Base-by-base conservation (phyloP, 1,140 invertebrate genomes). In the Camponotus pennsylvanicus region DNA sequence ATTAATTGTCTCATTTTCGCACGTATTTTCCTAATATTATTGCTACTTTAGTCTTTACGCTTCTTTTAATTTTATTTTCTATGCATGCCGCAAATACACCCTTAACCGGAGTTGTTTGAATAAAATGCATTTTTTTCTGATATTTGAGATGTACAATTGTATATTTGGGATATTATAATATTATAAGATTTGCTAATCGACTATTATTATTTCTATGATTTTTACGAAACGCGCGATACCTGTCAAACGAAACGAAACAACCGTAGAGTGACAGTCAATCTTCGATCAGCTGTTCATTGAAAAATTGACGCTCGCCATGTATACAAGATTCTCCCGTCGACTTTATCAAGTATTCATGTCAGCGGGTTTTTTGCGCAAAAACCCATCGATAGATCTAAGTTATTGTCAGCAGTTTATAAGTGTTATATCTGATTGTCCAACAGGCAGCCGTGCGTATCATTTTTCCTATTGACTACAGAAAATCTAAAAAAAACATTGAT, bases 261-360 rank as follows among this genome's bases (percentile, higher is more conserved):
- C 27, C 27, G 27, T 27, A 27, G 27, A 27, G 27, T 27, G 27
- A 27, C 27, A 27, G 27, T 27, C 27, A 27, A 27, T 27, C 27
- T 8, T 42, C 40, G 45, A 15, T 49, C 13, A 15, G 45, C 11
- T 49, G 45, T 49, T 34, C 57, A 1, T 27, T 4, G 15, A 18
- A 49, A 61, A 61, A 15, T n/a, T 15, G 5, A 57, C n/a, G 21
- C 42, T 21, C 37, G 11, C 8, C 49, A 83, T 83, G 79, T 75
- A 73, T 11, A 13, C 13, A 0, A 73, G 27, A 71, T 37, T 11
- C 15, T n/a, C 18, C 21, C 79, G 79, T 9, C 79, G 18, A n/a
- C 1, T 83, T 45, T 49, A 1, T 27, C 69, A n/a, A 63, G 8
- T 5, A 2, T 75, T 73, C 57, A 11, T 37, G 3, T 80, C 15